phyloP scores from a whole-genome alignment of 2,888 invertebrate species.

The Caenorhabditis sp. region DNA sequence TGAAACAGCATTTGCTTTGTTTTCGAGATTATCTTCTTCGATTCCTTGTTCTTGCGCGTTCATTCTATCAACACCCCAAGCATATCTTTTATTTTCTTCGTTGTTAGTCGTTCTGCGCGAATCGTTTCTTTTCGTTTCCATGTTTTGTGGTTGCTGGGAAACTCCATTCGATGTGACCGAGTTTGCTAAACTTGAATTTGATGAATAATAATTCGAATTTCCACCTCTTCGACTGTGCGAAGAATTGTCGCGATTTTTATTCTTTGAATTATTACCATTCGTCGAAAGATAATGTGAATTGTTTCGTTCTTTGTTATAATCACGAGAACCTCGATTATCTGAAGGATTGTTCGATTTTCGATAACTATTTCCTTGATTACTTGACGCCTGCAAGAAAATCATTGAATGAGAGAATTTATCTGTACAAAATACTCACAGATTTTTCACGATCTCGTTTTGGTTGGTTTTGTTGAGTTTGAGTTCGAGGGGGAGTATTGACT shows the following conservation, averaged over 20 bases:
- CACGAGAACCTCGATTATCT: slow-evolving; percentile 5
- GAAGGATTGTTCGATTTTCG: background rate
- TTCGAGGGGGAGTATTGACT: background rate
- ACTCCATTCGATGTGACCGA: background rate
- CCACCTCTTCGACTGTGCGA: slow-evolving; percentile 20
- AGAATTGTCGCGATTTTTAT: slow-evolving; percentile 19
- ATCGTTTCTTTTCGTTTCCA: background rate
- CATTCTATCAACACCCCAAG: background rate
- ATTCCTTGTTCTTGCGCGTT: background rate
- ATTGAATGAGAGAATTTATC: background rate
- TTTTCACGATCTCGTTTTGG: slow-evolving; percentile 4
- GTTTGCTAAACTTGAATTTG: background rate
- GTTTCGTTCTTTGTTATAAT: slow-evolving; percentile 11
- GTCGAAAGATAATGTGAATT: background rate
- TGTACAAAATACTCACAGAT: background rate
- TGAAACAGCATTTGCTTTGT: background rate
- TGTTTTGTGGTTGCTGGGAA: background rate
- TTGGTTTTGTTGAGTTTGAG: background rate
- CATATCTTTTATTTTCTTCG: background rate
- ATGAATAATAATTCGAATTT: slow-evolving; percentile 6
- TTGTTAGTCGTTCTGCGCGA: too few species aligned
- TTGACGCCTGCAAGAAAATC: background rate
- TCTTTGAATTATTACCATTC: background rate
- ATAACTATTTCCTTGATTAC: slow-evolving; percentile 1
- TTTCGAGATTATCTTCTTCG: background rate